Base-by-base conservation (phyloP, 2,888 invertebrate species). In the Drosophila gaucha region DNA sequence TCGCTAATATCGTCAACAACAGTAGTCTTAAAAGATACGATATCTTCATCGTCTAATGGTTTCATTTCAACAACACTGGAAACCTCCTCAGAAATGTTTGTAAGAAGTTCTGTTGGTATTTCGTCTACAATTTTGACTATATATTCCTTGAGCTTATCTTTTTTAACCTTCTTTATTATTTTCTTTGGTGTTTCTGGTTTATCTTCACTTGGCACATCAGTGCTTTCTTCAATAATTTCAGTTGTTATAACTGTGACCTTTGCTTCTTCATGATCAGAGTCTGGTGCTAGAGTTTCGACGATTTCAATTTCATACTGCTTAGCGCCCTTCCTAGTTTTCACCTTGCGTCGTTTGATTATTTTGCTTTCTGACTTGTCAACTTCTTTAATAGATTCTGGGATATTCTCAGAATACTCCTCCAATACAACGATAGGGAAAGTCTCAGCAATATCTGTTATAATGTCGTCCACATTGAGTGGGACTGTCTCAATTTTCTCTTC, bases 231-330 rank as follows among this genome's bases (percentile, higher is more conserved):
- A 38, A 80, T 72, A 86, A 92, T 76, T 69, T 90, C 90, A 3
- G 82, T 80, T 39, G 87, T 89, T 47, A 89, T 85, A 9, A 92
- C 90, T 12, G 90, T 90, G 2, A 93, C 90, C 52, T 91, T 90
- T 39, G 91, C 76, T 73, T 90, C 71, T 26, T 90, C 87, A 85
- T 92, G 87, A 75, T 91, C 85, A 86, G 92, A 75, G 50, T 90
- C 68, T 2, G 59, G 14, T 5, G 20, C 26, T 79, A 92, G 90
- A 14, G 92, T 86, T 5, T 93, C 93, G 2, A 92, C 89, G n/a
- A 90, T 87, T 68, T 92, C 92, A 1, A 93, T 93, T 8, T 92
- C 88, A 74, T 93, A 92, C 65, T 92, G 86, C 49, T 92, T 92
- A 0, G 86, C 84, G 1, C 92, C 93, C 49, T 90, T 91, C 60